Conservation (phyloP, 2,797 vertebrate species). For the Squalus acanthias region DNA sequence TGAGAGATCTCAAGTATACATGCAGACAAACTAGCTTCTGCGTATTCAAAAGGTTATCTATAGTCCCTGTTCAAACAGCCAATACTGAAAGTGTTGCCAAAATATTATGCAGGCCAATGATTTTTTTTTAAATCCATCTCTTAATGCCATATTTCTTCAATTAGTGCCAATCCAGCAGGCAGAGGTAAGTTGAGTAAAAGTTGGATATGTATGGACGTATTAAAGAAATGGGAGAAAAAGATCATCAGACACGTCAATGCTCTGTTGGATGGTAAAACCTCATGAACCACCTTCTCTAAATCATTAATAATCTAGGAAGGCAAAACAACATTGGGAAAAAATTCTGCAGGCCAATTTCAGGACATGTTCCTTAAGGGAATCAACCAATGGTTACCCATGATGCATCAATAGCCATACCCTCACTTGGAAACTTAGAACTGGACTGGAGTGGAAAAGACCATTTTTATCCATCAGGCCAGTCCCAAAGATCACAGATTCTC, state of each 20-base stretch:
- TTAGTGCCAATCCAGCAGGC: not conserved
- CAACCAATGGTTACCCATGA: not conserved
- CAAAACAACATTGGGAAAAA: not conserved
- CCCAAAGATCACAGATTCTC: not conserved
- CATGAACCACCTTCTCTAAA: not conserved
- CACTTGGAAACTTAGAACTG: not conserved
- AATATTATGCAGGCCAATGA: not conserved
- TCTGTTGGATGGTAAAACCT: not conserved
- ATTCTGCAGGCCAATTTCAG: not conserved
- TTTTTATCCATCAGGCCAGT: not conserved
- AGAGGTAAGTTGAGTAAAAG: not conserved
- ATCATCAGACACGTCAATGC: not conserved
- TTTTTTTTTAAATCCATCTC: not conserved
- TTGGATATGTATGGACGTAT: not conserved
- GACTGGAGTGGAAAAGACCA: not conserved
- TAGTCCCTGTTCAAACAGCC: not conserved
- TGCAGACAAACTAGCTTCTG: not conserved
- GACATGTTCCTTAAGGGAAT: not conserved
- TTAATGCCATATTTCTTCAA: not conserved
- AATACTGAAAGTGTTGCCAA: not conserved
- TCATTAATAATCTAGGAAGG: not conserved
- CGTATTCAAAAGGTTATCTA: not conserved
- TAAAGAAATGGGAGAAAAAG: not conserved
- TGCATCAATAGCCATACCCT: not conserved
- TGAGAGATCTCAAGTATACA: not conserved